Base-by-base conservation (phyloP, 35 echinoderm and acorn worm genomes). In the Ophiothrix spiculata region DNA sequence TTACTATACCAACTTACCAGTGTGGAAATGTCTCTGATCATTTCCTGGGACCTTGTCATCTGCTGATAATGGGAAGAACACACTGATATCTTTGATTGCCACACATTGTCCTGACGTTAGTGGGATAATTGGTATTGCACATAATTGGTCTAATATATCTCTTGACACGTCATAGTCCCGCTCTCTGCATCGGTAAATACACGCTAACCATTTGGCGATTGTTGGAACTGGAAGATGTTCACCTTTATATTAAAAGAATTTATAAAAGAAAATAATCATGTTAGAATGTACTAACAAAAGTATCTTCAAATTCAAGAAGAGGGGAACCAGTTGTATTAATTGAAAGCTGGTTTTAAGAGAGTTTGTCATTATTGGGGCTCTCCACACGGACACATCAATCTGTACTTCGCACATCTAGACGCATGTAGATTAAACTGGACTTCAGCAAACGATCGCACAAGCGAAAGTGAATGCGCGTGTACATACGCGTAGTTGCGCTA, bases 121-220 rank as follows among this genome's bases (percentile, higher is more conserved):
- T 23, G 88, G 88, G 45, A 90, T 90, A 29, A 90, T 84, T 21
- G 88, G 69, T 60, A 90, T 83, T 40, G 80, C 37, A 21, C 73
- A 39, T 17, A 90, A 34, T 31, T 83, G 80, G 4, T 83, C 73
- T 3, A 90, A 46, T 4, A 29, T 45, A 33, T 83, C 81, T 37
- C 84, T 37, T 23, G 79, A 83, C 32, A 90, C 76, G 69, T 83
- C 80, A 33, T 90, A 83, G 10, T 88, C 86, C 23, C 35, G 33
- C 38, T 90, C 81, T 31, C 79, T 56, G 34, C 64, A 75, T 21
- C 80, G 81, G 39, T 90, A 83, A 0, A 90, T 56, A 78, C 88
- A 90, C 6, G 81, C 75, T 38, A 90, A 54, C 80, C 88, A 90
- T 33, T 90, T 82, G 33, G 88, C 88, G n/a, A 90, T 36, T 17